Evolutionary conservation across 2,888 invertebrate genomes (phyloP).

Genomic region (Chalcosyrphus nemorum): DNA sequence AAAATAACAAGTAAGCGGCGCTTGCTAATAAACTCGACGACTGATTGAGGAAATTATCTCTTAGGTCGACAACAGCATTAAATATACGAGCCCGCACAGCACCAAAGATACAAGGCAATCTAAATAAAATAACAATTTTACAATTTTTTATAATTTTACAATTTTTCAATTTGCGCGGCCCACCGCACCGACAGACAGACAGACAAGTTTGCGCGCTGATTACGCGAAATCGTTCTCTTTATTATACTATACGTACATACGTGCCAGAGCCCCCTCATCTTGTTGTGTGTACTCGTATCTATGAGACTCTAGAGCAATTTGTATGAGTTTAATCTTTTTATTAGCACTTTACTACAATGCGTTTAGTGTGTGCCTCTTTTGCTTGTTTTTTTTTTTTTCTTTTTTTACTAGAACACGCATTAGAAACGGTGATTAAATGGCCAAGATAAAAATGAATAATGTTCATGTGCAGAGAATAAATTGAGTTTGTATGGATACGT

Average conservation of each 20-base stretch:
- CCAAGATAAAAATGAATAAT: conserved; percentile 68
- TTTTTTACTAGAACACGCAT: conserved; percentile 45
- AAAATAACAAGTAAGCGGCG: conserved; percentile 62
- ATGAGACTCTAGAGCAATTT: conserved; percentile 44
- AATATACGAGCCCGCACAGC: background rate
- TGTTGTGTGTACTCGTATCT: conserved; percentile 1
- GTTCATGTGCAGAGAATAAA: conserved; percentile 47
- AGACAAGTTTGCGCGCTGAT: conserved; percentile 56
- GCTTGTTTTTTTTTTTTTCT: conserved; percentile 2
- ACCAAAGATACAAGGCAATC: conserved; percentile 35
- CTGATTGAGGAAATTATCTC: conserved; percentile 46
- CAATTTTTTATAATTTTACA: conserved; percentile 61
- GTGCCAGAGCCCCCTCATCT: background rate
- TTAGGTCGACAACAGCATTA: background rate
- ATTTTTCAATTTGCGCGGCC: conserved; percentile 61
- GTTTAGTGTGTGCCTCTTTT: conserved; percentile 51
- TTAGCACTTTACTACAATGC: conserved; percentile 56
- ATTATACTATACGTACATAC: conserved; percentile 2
- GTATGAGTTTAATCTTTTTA: conserved; percentile 56
- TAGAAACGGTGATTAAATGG: conserved; percentile 66
- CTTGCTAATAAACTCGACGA: conserved; percentile 52
- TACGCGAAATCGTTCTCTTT: conserved; percentile 44
- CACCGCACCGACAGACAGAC: background rate
- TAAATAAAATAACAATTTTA: conserved; percentile 64
- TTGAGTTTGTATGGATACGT: conserved; percentile 4